These are phyloP conservation scores for Rhimphoctona megacephalus DNA, from an alignment of 2,888 invertebrate genomes.

Conservation along the genomic window DNA sequence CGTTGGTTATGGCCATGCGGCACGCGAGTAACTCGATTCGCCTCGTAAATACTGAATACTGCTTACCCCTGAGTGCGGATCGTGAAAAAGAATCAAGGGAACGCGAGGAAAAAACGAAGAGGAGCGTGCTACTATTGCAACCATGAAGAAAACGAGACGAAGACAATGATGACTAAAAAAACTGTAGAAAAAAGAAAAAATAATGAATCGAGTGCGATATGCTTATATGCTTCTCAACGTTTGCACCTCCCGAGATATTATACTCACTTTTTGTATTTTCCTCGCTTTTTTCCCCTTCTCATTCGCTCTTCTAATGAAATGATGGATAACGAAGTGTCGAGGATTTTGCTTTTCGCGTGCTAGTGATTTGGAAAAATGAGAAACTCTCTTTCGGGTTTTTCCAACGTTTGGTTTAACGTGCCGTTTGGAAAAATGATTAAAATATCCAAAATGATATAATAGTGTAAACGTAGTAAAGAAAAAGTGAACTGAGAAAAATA, in stretches of 20 bases:
- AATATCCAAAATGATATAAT: slow-evolving; percentile 54
- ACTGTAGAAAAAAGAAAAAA: neutral
- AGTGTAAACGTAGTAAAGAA: slow-evolving; percentile 19
- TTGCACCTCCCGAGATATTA: slow-evolving; percentile 48
- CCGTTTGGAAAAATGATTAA: slow-evolving; percentile 56
- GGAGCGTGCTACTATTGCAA: slow-evolving; percentile 23
- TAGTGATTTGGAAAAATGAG: neutral
- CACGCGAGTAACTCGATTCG: slow-evolving; percentile 79
- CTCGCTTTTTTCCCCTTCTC: neutral
- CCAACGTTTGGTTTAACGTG: neutral
- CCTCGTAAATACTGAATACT: slow-evolving; percentile 76
- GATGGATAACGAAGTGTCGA: neutral
- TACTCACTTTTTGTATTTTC: slow-evolving; percentile 27
- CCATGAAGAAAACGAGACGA: neutral
- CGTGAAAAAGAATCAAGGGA: slow-evolving; percentile 45
- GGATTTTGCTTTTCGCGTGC: slow-evolving; percentile 14
- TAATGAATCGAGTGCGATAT: slow-evolving; percentile 8
- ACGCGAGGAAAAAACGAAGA: slow-evolving; percentile 48
- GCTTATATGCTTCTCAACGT: slow-evolving; percentile 30
- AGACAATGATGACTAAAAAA: neutral
- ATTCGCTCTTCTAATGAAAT: neutral
- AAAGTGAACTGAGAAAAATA: slow-evolving; percentile 15
- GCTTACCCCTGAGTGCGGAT: slow-evolving; percentile 50
- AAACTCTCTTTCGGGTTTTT: slow-evolving; percentile 16
- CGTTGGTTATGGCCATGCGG: slow-evolving; percentile 75